These are phyloP conservation scores for Sebastes goodei DNA, from an alignment of 2,797 vertebrate species.

Conservation along the genomic window DNA sequence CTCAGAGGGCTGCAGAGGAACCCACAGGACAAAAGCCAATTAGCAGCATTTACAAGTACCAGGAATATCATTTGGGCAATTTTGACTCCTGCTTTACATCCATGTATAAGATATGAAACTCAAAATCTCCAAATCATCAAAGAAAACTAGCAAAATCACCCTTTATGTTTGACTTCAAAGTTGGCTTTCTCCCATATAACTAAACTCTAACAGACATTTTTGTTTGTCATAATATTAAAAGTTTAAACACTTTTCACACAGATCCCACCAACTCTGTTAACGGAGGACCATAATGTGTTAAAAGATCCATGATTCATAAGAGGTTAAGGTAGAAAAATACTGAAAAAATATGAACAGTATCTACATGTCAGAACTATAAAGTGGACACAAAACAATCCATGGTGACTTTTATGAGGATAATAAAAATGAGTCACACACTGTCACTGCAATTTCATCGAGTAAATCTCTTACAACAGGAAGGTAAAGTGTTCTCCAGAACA, in stretches of 20 bases:
- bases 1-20: background rate
- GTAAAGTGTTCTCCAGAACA: background rate
- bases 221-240: background rate
- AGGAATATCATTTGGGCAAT: background rate
- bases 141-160: background rate
- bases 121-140: background rate
- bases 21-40: constrained; percentile 5
- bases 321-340: background rate
- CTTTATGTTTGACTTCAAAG: background rate
- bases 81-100: background rate
- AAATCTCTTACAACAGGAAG: background rate
- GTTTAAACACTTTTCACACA: background rate
- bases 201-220: background rate
- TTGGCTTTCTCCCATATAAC: background rate
- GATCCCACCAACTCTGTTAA: background rate
- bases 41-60: background rate
- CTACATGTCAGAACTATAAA: background rate
- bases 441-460: background rate
- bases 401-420: background rate
- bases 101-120: background rate
- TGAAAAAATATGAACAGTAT: background rate
- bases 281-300: background rate
- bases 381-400: background rate
- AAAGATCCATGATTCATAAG: background rate
- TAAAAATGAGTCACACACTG: constrained; percentile 14